Evolutionary conservation across 2,888 invertebrate species (phyloP), one percentile per base, ranked within the genome.

Genomic region (Polyommatus iphigenia): DNA sequence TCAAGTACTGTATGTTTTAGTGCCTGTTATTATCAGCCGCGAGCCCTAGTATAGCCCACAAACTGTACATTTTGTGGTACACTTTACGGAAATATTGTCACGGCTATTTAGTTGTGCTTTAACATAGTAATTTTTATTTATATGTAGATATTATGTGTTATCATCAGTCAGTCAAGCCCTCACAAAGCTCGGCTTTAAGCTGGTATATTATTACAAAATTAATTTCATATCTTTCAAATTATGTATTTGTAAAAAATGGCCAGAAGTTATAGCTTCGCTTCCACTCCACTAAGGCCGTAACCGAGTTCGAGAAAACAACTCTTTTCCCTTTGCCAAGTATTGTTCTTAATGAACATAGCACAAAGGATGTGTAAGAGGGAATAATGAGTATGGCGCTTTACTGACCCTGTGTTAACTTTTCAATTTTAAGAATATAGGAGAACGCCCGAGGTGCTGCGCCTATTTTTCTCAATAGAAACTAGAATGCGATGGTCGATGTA

Each of bases 311-410:
- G 80, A 80, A 80, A 79, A 79, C 78, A 78, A 78, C 77, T 78
- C 78, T 79, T 79, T 78, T 78, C 78, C 75, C 77, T 79, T 80
- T 80, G 80, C 80, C 80, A 80, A 80, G 79, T 80, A 79, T 78
- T 78, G 80, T 80, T 80, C 79, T 79, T 80, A 80, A 79, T 80
- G 80, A 80, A 79, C 80, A 75, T 77, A 67, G 78, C 78, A 80
- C 80, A 80, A 80, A 80, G 79, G 78, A 78, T 77, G 62, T 67
- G 79, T 79, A 78, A 67, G 76, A 78, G 77, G 59, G 71, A 77
- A 77, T 77, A 71, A 71, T 71, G 72, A 72, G 77, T 36, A 73
- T 72, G 72, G 41, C 59, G 72, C 72, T 72, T 73, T 73, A 57
- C 72, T 77, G 72, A 77, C 77, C 72, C 57, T 72, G 29, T 59